Evolutionary conservation across 2,113 vertebrate genomes (phyloP), one percentile per base, ranked within the genome.

Genomic region (Pangasianodon gigas): DNA sequence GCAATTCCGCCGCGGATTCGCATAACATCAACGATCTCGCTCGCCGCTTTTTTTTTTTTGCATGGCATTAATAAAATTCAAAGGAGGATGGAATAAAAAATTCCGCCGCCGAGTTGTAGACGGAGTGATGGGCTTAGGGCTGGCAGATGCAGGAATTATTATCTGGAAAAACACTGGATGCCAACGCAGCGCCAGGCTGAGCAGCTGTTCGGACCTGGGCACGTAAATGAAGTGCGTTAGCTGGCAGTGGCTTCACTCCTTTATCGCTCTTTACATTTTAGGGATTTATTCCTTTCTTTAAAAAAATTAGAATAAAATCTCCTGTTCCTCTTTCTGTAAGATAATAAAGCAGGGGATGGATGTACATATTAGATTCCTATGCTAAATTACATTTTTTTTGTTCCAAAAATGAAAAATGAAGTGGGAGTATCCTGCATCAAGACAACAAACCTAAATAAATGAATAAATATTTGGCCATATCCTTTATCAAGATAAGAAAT

Each of bases 51-150:
- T 77, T n/a, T 51, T 11, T 98, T 98, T 98, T 99, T 99, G 98
- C 98, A 99, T 99, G 97, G 96, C 97, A 99, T 99, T 99, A 99
- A 99, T 99, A 98, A 97, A 99, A 99, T 99, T 99, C 98, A 99
- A 99, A 99, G 98, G 97, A 96, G 97, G 97, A 98, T 97, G 96
- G 97, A 97, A 98, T 98, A 97, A 97, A 97, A 97, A 97, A 98
- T 98, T 98, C 97, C 96, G 97, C 97, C 94, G 95, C 96, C 97
- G 97, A 98, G 97, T 97, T 97, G 97, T 97, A 97, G 98, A 97
- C 44, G 51, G 97, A 97, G 98, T 96, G 94, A 96, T 96, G 94
- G 96, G 95, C 94, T 96, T 96, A 96, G 94, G 62, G 93, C 96
- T 96, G 95, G 97, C 98, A 98, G 97, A 98, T 97, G 98, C 97